phyloP scores from a whole-genome alignment of 1,140 invertebrate species.

The Rhagoletis pomonella region DNA sequence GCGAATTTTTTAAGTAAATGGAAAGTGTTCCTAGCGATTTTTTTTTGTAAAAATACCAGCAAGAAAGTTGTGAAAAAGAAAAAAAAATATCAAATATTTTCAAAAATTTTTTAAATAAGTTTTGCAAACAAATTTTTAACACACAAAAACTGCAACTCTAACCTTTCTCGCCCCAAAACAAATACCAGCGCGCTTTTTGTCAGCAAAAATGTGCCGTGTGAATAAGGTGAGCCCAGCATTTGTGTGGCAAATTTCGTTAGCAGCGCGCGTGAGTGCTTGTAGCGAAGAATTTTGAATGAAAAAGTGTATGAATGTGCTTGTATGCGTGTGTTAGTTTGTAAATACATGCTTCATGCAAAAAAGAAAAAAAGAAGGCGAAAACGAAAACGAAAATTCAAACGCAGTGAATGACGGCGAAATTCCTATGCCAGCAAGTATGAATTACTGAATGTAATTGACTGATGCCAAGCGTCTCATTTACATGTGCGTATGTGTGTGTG shows the following conservation, averaged over 20 bases:
- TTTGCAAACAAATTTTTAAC: no score
- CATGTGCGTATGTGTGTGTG: no score
- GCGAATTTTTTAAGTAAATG: no score
- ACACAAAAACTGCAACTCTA: no score
- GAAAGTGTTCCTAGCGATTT: no score
- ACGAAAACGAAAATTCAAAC: not conserved
- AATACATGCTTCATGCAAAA: not conserved
- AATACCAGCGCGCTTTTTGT: not conserved
- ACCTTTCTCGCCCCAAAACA: no score
- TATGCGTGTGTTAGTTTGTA: not conserved
- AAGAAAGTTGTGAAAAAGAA: no score
- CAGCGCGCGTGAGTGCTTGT: not conserved
- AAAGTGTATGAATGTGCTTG: not conserved
- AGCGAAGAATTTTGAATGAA: constrained; percentile 23
- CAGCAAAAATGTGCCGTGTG: not conserved
- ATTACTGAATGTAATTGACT: not conserved
- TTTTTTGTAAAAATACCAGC: no score
- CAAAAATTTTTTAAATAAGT: no score
- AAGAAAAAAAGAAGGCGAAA: not conserved
- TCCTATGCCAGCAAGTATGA: not conserved
- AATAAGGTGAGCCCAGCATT: constrained; percentile 16
- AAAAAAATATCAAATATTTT: no score
- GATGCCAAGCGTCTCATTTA: no score
- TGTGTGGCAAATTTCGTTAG: not conserved
- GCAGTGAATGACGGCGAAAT: not conserved